phyloP scores from a whole-genome alignment of 1,140 invertebrate genomes.

The Brachionus angularis region DNA sequence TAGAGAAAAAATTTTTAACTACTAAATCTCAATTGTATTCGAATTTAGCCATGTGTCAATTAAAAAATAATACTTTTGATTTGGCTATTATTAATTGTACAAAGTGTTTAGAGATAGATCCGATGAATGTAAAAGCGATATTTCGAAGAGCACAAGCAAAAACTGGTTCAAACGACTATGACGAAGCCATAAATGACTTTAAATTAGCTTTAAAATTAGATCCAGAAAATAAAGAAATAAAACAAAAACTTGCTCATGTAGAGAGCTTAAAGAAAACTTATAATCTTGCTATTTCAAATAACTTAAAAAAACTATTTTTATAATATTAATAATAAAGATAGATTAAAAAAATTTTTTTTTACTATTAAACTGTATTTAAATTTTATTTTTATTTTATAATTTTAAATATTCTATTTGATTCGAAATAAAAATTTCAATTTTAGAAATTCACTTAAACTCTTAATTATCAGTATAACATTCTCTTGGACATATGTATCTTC shows the following conservation, averaged over 20 bases:
- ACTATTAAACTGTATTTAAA: no score
- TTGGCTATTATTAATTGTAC: slow-evolving; percentile 66
- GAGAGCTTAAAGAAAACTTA: slow-evolving; percentile 18
- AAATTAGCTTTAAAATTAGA: slow-evolving; percentile 68
- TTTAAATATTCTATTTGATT: no score
- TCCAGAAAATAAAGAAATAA: slow-evolving; percentile 67
- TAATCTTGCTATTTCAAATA: background rate
- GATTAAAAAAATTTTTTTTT: no score
- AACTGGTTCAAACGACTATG: slow-evolving; percentile 70
- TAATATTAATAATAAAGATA: no score
- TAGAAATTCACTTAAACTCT: no score
- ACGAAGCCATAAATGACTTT: slow-evolving; percentile 75
- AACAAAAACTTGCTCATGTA: slow-evolving; percentile 1
- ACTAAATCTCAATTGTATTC: slow-evolving; percentile 5
- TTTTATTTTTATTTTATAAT: no score
- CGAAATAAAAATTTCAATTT: no score
- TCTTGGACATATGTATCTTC: no score
- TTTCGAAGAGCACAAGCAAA: slow-evolving; percentile 80
- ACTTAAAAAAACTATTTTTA: slow-evolving; percentile 15
- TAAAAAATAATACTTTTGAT: slow-evolving; percentile 71
- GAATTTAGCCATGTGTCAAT: slow-evolving; percentile 79
- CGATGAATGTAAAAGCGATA: slow-evolving; percentile 78
- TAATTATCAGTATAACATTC: no score
- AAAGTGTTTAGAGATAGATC: slow-evolving; percentile 71
- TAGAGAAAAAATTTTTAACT: background rate